Percentiles rank a stretch among this genome's conserved stretches.
These are phyloP conservation scores for Acropora tenuis DNA, from an alignment of 64 coral and sea anemone species.

Conservation along the genomic window DNA sequence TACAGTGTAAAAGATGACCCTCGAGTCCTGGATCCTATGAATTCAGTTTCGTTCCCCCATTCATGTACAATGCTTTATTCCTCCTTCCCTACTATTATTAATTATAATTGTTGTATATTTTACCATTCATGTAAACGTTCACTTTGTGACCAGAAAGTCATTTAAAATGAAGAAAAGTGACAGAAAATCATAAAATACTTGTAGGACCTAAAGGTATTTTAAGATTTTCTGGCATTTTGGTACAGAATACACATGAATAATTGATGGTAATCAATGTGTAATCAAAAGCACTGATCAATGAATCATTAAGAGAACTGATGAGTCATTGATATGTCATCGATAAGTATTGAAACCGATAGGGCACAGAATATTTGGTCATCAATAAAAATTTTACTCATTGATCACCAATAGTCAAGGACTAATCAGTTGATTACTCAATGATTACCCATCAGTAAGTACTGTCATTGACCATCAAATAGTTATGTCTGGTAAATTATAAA, in stretches of 20 bases:
- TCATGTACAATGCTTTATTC: not conserved
- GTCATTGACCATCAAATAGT: too few species aligned
- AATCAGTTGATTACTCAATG: too few species aligned
- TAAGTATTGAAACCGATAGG: not conserved
- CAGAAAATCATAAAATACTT: not conserved
- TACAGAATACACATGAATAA: not conserved
- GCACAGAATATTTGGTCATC: not conserved
- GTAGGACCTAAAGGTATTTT: too few species aligned
- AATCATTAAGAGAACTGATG: not conserved
- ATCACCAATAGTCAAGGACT: not conserved
- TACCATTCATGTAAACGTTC: not conserved
- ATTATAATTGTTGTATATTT: not conserved
- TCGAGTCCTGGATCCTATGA: not conserved
- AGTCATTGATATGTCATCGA: not conserved
- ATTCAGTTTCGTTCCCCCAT: not conserved
- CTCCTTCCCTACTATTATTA: not conserved
- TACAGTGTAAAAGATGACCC: not conserved
- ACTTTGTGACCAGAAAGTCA: not conserved
- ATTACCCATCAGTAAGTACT: too few species aligned
- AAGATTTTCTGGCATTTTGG: too few species aligned
- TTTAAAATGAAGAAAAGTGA: not conserved
- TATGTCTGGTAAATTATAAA: too few species aligned
- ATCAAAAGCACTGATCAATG: not conserved
- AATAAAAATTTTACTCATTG: not conserved
- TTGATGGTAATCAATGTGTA: not conserved